Evolutionary conservation across 2,888 invertebrate genomes (phyloP).

Genomic region (Apotomis capreana): DNA sequence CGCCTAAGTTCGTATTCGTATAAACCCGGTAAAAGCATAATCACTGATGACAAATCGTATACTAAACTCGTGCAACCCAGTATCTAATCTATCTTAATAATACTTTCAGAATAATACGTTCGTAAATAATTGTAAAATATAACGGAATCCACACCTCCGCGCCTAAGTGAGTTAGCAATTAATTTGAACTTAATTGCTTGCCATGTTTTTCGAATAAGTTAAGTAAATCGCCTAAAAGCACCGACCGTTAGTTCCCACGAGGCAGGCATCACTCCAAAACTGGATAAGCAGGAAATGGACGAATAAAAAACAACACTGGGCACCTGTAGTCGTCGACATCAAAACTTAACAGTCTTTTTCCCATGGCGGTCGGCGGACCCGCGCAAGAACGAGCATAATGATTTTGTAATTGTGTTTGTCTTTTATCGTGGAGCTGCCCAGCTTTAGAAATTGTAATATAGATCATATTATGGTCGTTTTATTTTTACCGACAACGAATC

Average conservation of each 20-base stretch:
- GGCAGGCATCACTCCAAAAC: slow-evolving; percentile 71
- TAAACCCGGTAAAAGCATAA: too few species aligned
- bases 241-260: slow-evolving; percentile 75
- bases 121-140: neutral
- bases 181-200: neutral
- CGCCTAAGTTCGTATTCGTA: too few species aligned
- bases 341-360: slow-evolving; percentile 36
- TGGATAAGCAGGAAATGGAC: slow-evolving; percentile 75
- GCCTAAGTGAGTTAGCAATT: neutral
- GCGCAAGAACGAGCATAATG: slow-evolving; percentile 3
- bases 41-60: too few species aligned
- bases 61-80: too few species aligned
- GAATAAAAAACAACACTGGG: slow-evolving; percentile 54
- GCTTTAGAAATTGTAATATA: neutral
- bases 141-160: neutral
- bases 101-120: too few species aligned
- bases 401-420: slow-evolving; percentile 10
- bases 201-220: slow-evolving; percentile 26
- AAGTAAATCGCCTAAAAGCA: slow-evolving; percentile 26
- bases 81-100: too few species aligned
- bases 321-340: slow-evolving; percentile 56
- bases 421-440: neutral
- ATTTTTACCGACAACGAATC: too few species aligned
- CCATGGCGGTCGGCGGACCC: slow-evolving; percentile 8
- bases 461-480: neutral